These are phyloP conservation scores for Drosophila pectinifera DNA, from an alignment of 1,140 invertebrate species.

Conservation along the genomic window DNA sequence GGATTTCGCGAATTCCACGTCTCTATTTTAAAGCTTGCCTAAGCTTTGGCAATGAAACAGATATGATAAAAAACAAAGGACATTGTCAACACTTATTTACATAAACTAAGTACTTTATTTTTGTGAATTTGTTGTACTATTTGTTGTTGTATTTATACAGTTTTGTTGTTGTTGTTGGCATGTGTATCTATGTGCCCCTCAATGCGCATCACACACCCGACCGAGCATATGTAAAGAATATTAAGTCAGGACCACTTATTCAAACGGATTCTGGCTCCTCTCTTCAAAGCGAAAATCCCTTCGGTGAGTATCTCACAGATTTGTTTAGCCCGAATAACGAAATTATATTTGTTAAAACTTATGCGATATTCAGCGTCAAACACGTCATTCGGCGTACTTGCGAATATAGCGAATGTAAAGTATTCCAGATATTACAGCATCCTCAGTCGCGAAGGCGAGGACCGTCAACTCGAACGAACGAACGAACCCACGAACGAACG, in stretches of 20 bases:
- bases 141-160: neutral
- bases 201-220: neutral
- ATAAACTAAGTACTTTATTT: constrained; percentile 1
- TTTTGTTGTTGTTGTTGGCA: neutral
- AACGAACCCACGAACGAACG: constrained; percentile 5
- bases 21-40: constrained; percentile 18
- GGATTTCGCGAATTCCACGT: constrained; percentile 14
- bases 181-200: constrained; percentile 10
- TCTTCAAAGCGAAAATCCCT: neutral
- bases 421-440: constrained; percentile 24
- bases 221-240: constrained; percentile 16
- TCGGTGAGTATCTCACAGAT: neutral
- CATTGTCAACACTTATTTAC: constrained; percentile 10
- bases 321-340: neutral
- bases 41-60: constrained; percentile 20
- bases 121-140: neutral
- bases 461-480: constrained; percentile 4
- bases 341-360: neutral
- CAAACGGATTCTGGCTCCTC: neutral
- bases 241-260: neutral
- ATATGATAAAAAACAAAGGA: constrained; percentile 8
- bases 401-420: constrained; percentile 14
- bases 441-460: constrained; percentile 5
- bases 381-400: constrained; percentile 17
- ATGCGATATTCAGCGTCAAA: neutral